These are phyloP conservation scores for Drosophila pruinosa DNA, from an alignment of 1,140 invertebrate genomes.

Conservation along the genomic window DNA sequence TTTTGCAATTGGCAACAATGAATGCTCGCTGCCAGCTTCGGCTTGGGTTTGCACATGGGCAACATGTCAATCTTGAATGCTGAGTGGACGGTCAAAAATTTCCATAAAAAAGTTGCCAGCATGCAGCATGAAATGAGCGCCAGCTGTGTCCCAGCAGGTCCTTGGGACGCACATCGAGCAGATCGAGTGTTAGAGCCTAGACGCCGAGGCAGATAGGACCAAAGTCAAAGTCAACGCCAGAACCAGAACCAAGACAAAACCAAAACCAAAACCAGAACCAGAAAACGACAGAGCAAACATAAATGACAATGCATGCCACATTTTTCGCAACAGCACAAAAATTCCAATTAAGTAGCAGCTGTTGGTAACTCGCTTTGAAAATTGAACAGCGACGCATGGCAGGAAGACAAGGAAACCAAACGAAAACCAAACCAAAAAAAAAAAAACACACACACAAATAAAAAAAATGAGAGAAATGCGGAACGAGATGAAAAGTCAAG, in stretches of 20 bases:
- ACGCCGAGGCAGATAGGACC: background rate
- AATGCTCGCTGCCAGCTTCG: background rate
- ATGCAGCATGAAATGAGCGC: constrained; percentile 23
- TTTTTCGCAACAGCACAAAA: constrained; percentile 58
- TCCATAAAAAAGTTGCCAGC: constrained; percentile 38
- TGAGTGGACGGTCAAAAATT: constrained; percentile 15
- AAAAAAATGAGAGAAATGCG: background rate
- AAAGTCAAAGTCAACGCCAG: background rate
- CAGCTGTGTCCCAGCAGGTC: constrained; percentile 26
- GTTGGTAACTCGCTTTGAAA: constrained; percentile 58
- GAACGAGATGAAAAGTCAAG: constrained; percentile 20
- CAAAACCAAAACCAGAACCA: constrained; percentile 15
- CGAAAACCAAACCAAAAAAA: constrained; percentile 17
- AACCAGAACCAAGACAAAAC: background rate
- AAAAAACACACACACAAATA: background rate
- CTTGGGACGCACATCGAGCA: background rate
- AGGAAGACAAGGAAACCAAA: background rate
- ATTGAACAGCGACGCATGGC: constrained; percentile 51
- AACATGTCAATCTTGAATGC: constrained; percentile 34
- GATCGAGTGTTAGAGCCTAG: background rate
- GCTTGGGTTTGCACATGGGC: background rate
- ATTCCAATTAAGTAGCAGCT: constrained; percentile 76
- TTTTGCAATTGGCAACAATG: constrained; percentile 14
- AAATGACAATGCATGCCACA: constrained; percentile 64
- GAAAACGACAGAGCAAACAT: constrained; percentile 46